phyloP scores from a whole-genome alignment of 2,113 vertebrate species.

The Calidris pygmaea region DNA sequence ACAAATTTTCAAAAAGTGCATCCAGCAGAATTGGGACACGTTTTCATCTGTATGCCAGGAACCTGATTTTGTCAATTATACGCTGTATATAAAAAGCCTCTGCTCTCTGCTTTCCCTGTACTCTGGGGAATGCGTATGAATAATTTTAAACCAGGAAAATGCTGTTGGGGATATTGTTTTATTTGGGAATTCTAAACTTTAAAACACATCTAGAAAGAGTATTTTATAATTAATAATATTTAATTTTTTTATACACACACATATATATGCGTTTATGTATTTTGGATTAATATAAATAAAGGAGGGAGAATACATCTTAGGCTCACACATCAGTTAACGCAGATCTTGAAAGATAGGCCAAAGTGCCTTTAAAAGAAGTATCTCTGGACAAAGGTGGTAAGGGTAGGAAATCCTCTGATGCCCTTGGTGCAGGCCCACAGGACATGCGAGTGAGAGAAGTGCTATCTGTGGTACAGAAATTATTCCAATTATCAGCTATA shows the following conservation, averaged over 20 bases:
- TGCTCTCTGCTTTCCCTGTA: conserved; percentile 28
- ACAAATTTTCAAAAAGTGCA: neutral
- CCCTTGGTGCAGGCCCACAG: neutral
- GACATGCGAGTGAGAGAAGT: neutral
- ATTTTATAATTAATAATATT: conserved; percentile 26
- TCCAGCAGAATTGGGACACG: conserved; percentile 23
- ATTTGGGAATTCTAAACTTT: conserved; percentile 14
- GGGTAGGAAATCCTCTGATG: neutral
- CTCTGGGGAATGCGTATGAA: conserved; percentile 17
- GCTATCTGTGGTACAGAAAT: neutral
- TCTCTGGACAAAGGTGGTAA: neutral
- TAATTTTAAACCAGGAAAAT: conserved; percentile 40
- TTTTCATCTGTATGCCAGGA: neutral
- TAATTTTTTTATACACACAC: neutral
- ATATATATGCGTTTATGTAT: neutral
- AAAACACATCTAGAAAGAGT: neutral
- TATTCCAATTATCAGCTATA: neutral
- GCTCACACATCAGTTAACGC: neutral
- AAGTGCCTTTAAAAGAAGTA: neutral
- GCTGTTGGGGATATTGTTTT: conserved; percentile 43
- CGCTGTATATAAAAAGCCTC: neutral
- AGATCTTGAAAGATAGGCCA: neutral
- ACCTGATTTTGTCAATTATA: conserved; percentile 45
- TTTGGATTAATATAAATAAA: conserved; percentile 11
- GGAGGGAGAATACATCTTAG: neutral